A percentile compares a stretch with the other conserved stretches of the same genome.
These are phyloP conservation scores for Anguilla megastoma DNA, from an alignment of 2,797 vertebrate genomes.

Conservation along the genomic window DNA sequence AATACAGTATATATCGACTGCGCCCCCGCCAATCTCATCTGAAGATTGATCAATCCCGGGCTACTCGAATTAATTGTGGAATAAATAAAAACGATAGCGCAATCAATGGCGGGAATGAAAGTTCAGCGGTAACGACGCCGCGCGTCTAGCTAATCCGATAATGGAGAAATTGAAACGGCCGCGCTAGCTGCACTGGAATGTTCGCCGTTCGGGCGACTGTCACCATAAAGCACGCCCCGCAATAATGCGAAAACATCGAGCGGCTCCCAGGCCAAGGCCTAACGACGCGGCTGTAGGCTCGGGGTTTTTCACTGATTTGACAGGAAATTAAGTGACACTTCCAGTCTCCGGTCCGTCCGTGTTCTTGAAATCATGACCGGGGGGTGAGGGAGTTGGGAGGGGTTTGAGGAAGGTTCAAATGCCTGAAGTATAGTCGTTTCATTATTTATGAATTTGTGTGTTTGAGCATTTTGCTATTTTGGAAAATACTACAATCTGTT, in stretches of 20 bases:
- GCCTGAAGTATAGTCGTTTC: background rate
- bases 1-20: slow-evolving; percentile 77
- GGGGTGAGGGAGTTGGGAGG: background rate
- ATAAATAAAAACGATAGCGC: slow-evolving; percentile 76
- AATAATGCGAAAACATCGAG: background rate
- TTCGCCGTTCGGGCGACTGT: slow-evolving; percentile 76
- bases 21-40: slow-evolving; percentile 68
- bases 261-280: background rate
- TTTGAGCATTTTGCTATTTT: background rate
- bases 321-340: slow-evolving; percentile 13
- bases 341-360: background rate
- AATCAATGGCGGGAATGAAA: slow-evolving; percentile 88
- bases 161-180: slow-evolving; percentile 81
- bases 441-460: background rate
- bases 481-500: background rate
- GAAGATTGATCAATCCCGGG: slow-evolving; percentile 84
- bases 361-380: background rate
- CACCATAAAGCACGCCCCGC: slow-evolving; percentile 80
- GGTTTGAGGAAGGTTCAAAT: background rate
- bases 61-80: slow-evolving; percentile 92
- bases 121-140: slow-evolving; percentile 80
- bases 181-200: slow-evolving; percentile 86
- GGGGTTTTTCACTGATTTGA: slow-evolving; percentile 11
- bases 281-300: background rate
- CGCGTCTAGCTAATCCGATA: slow-evolving; percentile 91